Evolutionary conservation across 2,797 vertebrate species (phyloP).

Genomic region (Acanthiza pusilla): DNA sequence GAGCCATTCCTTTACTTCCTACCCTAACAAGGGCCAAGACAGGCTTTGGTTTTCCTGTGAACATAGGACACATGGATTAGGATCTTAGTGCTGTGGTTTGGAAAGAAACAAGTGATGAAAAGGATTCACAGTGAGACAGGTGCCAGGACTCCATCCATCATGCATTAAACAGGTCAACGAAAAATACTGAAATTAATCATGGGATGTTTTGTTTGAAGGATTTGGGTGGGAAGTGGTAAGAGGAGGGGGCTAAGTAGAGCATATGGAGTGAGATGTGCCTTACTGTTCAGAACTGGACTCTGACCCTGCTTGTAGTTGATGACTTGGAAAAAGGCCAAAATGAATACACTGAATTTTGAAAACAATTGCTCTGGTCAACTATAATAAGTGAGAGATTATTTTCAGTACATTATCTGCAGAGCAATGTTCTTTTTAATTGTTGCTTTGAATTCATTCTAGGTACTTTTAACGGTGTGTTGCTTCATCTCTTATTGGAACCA

Average conservation of each 20-base stretch:
- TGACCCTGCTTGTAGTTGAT: neutral
- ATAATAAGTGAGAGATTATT: neutral
- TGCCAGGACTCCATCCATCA: neutral
- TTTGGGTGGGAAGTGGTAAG: neutral
- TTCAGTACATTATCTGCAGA: constrained; percentile 8
- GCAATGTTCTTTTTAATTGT: constrained; percentile 1
- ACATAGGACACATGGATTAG: neutral
- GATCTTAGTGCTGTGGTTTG: neutral
- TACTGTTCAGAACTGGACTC: neutral
- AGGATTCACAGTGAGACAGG: neutral
- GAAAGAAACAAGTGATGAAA: neutral
- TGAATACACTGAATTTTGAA: neutral
- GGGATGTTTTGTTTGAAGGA: neutral
- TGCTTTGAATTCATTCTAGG: neutral
- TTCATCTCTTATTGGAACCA: constrained; percentile 29
- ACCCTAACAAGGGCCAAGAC: neutral
- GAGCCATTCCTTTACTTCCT: neutral
- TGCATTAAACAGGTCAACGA: neutral
- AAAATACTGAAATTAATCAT: neutral
- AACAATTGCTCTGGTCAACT: neutral
- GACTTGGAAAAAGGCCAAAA: constrained; percentile 9
- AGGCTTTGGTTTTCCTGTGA: neutral
- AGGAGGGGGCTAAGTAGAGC: neutral
- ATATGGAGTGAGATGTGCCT: neutral
- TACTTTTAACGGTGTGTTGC: neutral